phyloP scores from a whole-genome alignment of 1,140 invertebrate genomes.

The Lepidotrigona ventralis region DNA sequence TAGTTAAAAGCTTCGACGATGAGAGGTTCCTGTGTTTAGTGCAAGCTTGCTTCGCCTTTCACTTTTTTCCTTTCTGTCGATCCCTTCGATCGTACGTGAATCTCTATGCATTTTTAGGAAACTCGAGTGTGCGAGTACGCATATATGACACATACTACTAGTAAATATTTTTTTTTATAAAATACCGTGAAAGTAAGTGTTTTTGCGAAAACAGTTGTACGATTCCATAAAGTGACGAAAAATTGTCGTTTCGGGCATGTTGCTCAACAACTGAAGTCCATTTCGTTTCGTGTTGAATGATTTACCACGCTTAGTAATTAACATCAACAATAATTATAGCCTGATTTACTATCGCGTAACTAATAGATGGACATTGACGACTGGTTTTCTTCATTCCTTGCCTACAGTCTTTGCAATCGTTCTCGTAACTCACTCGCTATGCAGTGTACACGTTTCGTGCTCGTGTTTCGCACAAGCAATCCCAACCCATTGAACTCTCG shows the following conservation, averaged over 20 bases:
- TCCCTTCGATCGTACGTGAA: too few species aligned
- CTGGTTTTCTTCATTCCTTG: neutral
- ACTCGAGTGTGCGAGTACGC: too few species aligned
- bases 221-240: too few species aligned
- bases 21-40: too few species aligned
- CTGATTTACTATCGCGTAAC: neutral
- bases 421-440: neutral
- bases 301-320: neutral
- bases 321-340: neutral
- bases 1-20: neutral
- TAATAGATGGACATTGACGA: neutral
- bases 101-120: too few species aligned
- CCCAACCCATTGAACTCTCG: neutral
- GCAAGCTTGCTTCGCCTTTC: neutral
- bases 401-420: neutral
- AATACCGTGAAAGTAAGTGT: too few species aligned
- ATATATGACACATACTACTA: too few species aligned
- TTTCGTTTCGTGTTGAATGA: neutral
- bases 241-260: too few species aligned
- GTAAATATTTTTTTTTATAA: too few species aligned
- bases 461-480: constrained; percentile 9
- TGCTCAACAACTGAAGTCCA: neutral
- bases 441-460: constrained; percentile 1
- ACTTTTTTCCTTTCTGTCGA: neutral
- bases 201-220: too few species aligned